Conservation (phyloP, 2,888 invertebrate species). For the Trichopria drosophilae region DNA sequence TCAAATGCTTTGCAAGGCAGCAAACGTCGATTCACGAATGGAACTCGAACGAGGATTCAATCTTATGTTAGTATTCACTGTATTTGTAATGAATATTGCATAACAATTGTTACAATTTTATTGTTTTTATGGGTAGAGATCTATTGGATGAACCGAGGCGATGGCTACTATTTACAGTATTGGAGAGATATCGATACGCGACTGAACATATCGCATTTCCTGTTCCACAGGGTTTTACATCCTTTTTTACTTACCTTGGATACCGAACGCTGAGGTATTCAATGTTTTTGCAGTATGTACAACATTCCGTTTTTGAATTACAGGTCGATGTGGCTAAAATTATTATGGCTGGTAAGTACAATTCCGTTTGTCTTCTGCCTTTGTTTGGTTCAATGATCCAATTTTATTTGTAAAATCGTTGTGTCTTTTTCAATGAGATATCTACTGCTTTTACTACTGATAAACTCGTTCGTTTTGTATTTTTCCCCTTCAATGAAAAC, state of each 20-base stretch:
- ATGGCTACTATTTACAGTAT: slow-evolving; percentile 72
- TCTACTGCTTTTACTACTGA: too few relatives aligned
- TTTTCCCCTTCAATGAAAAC: too few relatives aligned
- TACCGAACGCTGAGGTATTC: slow-evolving; percentile 77
- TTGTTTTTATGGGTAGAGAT: slow-evolving; percentile 62
- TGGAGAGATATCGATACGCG: slow-evolving; percentile 82
- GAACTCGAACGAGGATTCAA: slow-evolving; percentile 77
- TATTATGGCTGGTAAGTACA: slow-evolving; percentile 72
- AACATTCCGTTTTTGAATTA: slow-evolving; percentile 80
- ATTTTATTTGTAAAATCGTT: too few relatives aligned
- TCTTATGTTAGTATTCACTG: slow-evolving; percentile 67
- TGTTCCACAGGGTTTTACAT: slow-evolving; percentile 83
- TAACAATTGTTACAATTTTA: slow-evolving; percentile 16
- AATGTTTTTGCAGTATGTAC: slow-evolving; percentile 82
- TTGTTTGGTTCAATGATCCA: too few relatives aligned
- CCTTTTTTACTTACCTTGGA: slow-evolving; percentile 86
- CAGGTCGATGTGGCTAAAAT: slow-evolving; percentile 87
- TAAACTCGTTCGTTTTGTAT: too few relatives aligned
- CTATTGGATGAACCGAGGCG: slow-evolving; percentile 72
- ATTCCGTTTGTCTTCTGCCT: too few relatives aligned
- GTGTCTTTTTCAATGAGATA: too few relatives aligned
- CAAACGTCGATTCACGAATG: slow-evolving; percentile 68
- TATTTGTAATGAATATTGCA: slow-evolving; percentile 9
- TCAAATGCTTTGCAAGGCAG: slow-evolving; percentile 72
- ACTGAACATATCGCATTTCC: slow-evolving; percentile 80